Percentiles rank a stretch among this genome's conserved stretches.
phyloP scores from a whole-genome alignment of 2,797 vertebrate genomes.

The Syndactyla subalaris region DNA sequence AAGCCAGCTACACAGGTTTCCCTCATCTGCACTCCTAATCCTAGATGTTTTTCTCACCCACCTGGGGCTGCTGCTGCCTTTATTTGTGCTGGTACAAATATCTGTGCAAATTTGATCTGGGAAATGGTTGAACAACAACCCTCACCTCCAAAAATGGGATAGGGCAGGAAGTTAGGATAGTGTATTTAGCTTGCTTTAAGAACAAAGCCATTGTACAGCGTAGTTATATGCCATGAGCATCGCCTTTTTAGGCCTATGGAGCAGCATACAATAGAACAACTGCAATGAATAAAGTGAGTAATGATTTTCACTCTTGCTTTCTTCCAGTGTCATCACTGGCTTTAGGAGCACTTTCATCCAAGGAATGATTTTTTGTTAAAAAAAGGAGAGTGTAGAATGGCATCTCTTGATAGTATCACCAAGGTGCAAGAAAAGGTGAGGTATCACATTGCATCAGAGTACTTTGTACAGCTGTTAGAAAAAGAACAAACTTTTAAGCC shows the following conservation, averaged over 20 bases:
- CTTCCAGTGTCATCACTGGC: not conserved
- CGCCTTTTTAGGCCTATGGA: not conserved
- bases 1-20: not conserved
- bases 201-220: not conserved
- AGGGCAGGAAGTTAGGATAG: not conserved
- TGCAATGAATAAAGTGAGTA: not conserved
- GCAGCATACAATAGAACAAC: not conserved
- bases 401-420: not conserved
- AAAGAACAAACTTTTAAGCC: not conserved
- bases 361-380: not conserved
- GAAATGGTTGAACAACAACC: not conserved
- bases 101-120: not conserved
- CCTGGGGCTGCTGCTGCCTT: not conserved
- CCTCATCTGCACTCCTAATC: not conserved
- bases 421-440: not conserved
- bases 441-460: not conserved
- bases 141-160: not conserved
- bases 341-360: not conserved
- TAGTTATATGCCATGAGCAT: not conserved
- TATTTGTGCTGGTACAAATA: not conserved
- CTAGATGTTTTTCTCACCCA: not conserved
- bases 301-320: not conserved
- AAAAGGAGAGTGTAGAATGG: not conserved
- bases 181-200: not conserved
- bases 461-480: not conserved